Evolutionary conservation across 2,797 vertebrate genomes (phyloP).

Genomic region (Aselliscus stoliczkanus): DNA sequence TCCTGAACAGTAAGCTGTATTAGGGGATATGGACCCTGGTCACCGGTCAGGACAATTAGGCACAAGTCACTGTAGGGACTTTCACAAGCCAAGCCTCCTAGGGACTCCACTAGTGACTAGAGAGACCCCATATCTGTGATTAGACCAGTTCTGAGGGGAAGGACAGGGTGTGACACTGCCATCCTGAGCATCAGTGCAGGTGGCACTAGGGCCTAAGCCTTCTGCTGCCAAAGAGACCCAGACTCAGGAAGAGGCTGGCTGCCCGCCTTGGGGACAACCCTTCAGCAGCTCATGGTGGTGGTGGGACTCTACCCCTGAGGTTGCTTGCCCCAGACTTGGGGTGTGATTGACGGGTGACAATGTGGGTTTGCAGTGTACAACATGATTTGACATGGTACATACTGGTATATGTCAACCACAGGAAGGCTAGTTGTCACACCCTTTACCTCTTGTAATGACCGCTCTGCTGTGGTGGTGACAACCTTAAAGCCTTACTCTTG

Average conservation of each 20-base stretch:
- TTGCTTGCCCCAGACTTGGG: neutral
- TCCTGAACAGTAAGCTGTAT: neutral
- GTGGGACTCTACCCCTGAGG: neutral
- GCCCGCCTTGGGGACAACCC: accelerated
- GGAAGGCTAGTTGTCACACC: neutral
- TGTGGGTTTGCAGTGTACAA: neutral
- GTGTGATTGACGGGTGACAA: too few relatives aligned
- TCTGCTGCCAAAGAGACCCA: too few relatives aligned
- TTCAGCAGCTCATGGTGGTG: too few relatives aligned
- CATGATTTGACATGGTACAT: neutral
- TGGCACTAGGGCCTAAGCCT: accelerated
- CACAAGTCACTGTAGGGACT: neutral
- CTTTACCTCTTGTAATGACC: neutral
- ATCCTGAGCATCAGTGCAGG: accelerated
- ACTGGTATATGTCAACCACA: neutral
- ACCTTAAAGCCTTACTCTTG: neutral
- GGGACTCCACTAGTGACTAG: accelerated
- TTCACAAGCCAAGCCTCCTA: accelerated
- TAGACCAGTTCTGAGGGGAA: neutral
- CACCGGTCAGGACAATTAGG: accelerated
- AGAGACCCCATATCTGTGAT: accelerated
- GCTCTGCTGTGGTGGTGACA: neutral
- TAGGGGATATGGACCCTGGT: neutral
- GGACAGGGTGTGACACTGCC: accelerated
- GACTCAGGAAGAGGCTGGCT: accelerated